Evolutionary conservation across 2,113 vertebrate species (phyloP).

Genomic region (Cebus imitator): DNA sequence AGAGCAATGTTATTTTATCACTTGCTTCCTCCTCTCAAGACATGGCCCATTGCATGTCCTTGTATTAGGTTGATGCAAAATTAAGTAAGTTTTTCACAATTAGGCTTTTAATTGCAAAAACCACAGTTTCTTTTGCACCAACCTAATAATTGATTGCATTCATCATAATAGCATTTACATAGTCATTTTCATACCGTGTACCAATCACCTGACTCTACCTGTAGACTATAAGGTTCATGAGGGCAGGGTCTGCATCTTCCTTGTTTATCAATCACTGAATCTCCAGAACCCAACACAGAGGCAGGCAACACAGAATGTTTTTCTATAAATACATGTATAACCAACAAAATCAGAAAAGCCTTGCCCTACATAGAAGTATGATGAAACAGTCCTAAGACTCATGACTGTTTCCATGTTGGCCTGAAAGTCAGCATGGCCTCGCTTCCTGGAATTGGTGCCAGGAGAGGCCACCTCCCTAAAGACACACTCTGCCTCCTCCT

Average conservation of each 20-base stretch:
- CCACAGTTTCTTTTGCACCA: no score
- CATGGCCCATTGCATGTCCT: no score
- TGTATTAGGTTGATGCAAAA: no score
- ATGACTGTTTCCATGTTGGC: background rate
- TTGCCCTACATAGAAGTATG: background rate
- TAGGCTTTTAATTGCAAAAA: no score
- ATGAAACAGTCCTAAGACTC: no score
- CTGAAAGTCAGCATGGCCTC: background rate
- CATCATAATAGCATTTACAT: no score
- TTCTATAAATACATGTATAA: background rate
- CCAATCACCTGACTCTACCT: background rate
- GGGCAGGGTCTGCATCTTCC: background rate
- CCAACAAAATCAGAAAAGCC: background rate
- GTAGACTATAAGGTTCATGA: background rate
- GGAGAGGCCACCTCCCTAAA: background rate
- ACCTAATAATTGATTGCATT: no score
- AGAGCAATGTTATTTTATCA: background rate
- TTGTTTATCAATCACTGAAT: background rate
- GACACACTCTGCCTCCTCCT: background rate
- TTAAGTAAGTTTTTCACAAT: no score
- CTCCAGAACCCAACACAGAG: background rate
- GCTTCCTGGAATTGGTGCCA: background rate
- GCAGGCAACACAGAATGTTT: background rate
- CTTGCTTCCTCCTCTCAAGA: background rate
- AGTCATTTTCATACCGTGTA: background rate